A percentile compares a stretch with the other conserved stretches of the same genome.
phyloP scores from a whole-genome alignment of 2,797 vertebrate genomes.

The Hirundo rustica region DNA sequence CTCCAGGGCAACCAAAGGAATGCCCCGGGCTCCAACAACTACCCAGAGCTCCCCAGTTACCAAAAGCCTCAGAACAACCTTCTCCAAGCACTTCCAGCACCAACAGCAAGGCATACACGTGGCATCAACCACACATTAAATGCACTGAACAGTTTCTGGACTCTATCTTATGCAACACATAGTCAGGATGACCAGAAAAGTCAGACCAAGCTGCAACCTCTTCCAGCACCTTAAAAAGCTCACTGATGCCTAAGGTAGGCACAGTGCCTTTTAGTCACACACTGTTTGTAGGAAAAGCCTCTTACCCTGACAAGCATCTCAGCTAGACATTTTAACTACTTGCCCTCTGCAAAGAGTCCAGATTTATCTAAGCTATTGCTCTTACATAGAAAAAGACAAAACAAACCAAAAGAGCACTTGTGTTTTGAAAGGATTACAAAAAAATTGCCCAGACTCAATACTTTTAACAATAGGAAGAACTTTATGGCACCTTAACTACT shows the following conservation, averaged over 20 bases:
- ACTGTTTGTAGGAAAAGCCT: not conserved
- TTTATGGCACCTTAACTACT: not conserved
- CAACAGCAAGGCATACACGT: fast-evolving
- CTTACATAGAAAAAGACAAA: not conserved
- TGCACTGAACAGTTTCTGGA: not conserved
- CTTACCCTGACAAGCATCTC: not conserved
- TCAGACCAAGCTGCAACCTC: not conserved
- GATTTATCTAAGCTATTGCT: not conserved
- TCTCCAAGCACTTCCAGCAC: not conserved
- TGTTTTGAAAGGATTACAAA: not conserved
- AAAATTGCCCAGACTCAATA: not conserved
- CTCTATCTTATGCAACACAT: not conserved
- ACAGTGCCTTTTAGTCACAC: not conserved
- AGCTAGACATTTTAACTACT: not conserved
- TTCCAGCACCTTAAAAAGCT: not conserved
- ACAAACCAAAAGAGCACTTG: not conserved
- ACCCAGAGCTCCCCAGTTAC: not conserved
- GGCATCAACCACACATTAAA: not conserved
- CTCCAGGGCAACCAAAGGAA: too few species aligned
- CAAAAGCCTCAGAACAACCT: not conserved
- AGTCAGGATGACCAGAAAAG: not conserved
- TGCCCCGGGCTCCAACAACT: too few species aligned
- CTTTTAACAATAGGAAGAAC: not conserved
- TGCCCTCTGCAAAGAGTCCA: not conserved
- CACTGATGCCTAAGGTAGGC: fast-evolving